Evolutionary conservation across 2,888 invertebrate genomes (phyloP).

Genomic region (Adela reaumurella): DNA sequence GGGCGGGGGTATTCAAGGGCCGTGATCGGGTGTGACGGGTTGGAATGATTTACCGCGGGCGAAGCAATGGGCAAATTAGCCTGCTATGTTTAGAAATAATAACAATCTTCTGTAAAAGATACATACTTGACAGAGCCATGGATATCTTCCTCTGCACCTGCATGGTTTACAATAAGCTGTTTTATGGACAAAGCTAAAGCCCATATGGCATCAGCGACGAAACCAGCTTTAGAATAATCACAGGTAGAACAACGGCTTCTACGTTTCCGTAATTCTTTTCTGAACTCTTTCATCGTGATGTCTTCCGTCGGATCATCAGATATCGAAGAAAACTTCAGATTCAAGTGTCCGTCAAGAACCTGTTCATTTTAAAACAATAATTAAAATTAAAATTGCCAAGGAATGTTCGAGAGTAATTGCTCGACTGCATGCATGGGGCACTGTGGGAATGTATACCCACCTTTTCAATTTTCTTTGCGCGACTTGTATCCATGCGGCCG

Average conservation of each 20-base stretch:
- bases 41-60: too few species aligned
- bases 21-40: too few species aligned
- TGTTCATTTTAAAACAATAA: too few species aligned
- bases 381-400: too few species aligned
- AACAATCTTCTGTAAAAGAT: background rate
- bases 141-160: conserved; percentile 34
- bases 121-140: background rate
- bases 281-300: conserved; percentile 56
- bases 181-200: conserved; percentile 70
- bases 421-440: too few species aligned
- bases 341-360: background rate
- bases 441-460: too few species aligned
- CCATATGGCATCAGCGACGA: conserved; percentile 82
- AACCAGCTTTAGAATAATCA: conserved; percentile 66
- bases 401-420: too few species aligned
- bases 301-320: conserved; percentile 60
- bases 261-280: background rate
- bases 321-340: background rate
- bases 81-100: too few species aligned
- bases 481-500: background rate
- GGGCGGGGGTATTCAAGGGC: too few species aligned
- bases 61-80: too few species aligned
- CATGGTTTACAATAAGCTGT: conserved; percentile 58
- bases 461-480: background rate
- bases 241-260: too few species aligned